Conservation (phyloP, 2,113 vertebrate genomes). For the Gobius niger region DNA sequence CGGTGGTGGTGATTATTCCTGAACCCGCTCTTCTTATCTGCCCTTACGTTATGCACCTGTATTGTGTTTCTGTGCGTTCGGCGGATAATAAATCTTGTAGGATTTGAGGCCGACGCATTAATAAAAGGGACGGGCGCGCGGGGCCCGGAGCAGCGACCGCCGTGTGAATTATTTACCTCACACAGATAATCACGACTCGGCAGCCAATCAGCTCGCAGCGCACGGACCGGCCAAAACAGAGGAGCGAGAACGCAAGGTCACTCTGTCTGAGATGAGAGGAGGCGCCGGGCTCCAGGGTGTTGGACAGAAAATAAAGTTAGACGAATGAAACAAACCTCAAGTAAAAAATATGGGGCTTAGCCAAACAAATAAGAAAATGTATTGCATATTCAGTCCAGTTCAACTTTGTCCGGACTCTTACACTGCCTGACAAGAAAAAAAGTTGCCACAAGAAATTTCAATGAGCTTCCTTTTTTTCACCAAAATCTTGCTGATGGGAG, state of each 20-base stretch:
- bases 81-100: constrained; percentile 2
- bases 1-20: neutral
- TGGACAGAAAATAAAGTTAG: neutral
- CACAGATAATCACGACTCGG: neutral
- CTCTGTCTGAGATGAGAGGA: neutral
- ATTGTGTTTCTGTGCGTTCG: neutral
- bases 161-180: neutral
- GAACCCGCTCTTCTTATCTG: neutral
- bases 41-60: neutral
- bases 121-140: neutral
- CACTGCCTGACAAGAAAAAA: too few species aligned
- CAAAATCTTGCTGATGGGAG: too few species aligned
- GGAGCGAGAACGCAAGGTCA: neutral
- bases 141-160: neutral
- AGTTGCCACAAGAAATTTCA: too few species aligned
- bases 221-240: neutral
- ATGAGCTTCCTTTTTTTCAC: too few species aligned
- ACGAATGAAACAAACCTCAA: neutral
- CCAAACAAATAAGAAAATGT: neutral
- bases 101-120: neutral
- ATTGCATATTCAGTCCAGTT: too few species aligned
- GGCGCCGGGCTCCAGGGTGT: neutral
- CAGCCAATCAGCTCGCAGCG: neutral
- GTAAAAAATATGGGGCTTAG: neutral
- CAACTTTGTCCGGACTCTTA: too few species aligned